Conservation (phyloP, 2,888 invertebrate species). For the Drosophila hawaiiensis region DNA sequence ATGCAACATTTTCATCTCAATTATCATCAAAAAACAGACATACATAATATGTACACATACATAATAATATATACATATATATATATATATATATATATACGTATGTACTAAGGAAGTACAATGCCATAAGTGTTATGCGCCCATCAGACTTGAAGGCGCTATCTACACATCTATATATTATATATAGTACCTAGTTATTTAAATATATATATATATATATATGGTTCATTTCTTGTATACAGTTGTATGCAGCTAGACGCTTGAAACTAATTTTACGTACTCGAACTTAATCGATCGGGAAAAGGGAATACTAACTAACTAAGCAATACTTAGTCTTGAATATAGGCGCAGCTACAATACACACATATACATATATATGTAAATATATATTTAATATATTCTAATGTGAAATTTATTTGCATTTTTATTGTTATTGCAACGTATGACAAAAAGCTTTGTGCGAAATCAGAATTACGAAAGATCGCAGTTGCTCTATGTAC, state of each 20-base stretch:
- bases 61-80: not conserved
- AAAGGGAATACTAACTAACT: slow-evolving; percentile 26
- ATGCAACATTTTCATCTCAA: slow-evolving; percentile 44
- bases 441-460: slow-evolving; percentile 45
- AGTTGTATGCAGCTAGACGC: slow-evolving; percentile 24
- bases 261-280: slow-evolving; percentile 42
- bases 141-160: slow-evolving; percentile 18
- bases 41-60: not conserved
- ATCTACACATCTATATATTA: slow-evolving; percentile 30
- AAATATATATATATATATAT: slow-evolving; percentile 8
- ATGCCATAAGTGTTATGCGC: slow-evolving; percentile 23
- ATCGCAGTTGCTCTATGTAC: slow-evolving; percentile 13
- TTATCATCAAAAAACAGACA: slow-evolving; percentile 6
- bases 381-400: slow-evolving; percentile 27
- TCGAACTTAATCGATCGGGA: slow-evolving; percentile 13
- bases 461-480: slow-evolving; percentile 38
- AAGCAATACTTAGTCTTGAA: slow-evolving; percentile 41
- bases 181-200: slow-evolving; percentile 15
- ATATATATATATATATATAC: not conserved
- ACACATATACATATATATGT: slow-evolving; percentile 18
- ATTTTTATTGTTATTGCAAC: slow-evolving; percentile 49
- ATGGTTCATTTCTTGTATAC: slow-evolving; percentile 32
- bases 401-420: slow-evolving; percentile 24
- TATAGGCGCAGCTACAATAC: slow-evolving; percentile 49
- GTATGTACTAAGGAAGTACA: slow-evolving; percentile 19